A percentile compares a stretch with the other conserved stretches of the same genome.
phyloP scores from a whole-genome alignment of 2,797 vertebrate genomes.

The Paedocypris micromegethes region DNA sequence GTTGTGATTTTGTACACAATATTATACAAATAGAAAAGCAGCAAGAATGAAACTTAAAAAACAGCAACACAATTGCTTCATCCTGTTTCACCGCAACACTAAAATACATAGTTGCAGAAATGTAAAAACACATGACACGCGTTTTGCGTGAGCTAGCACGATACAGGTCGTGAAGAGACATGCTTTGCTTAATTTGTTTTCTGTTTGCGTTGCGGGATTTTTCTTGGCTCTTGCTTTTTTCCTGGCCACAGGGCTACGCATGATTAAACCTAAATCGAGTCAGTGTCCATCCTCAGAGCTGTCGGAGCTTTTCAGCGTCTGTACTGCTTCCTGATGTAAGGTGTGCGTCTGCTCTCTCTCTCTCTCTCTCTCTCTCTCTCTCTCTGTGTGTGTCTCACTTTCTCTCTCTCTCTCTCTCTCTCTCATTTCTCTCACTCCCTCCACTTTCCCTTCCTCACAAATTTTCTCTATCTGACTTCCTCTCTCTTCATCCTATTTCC shows the following conservation, averaged over 20 bases:
- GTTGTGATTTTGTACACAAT: too few relatives aligned
- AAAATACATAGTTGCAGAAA: not conserved
- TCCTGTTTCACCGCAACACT: not conserved
- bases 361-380: not conserved
- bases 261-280: slow-evolving; percentile 26
- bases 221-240: slow-evolving; percentile 5
- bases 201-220: not conserved
- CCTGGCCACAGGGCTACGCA: slow-evolving; percentile 14
- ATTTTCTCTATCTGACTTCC: too few relatives aligned
- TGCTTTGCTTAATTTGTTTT: not conserved
- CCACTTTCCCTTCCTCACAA: too few relatives aligned
- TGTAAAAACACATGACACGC: not conserved
- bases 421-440: too few relatives aligned
- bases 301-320: slow-evolving; percentile 29
- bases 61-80: too few relatives aligned
- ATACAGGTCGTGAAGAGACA: not conserved
- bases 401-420: slow-evolving; percentile 2
- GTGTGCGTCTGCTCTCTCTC: slow-evolving; percentile 2
- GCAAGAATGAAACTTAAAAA: too few relatives aligned
- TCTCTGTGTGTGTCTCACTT: slow-evolving; percentile 3
- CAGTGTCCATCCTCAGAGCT: slow-evolving; percentile 24
- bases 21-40: too few relatives aligned
- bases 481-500: too few relatives aligned
- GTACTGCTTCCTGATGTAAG: slow-evolving; percentile 7
- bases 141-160: not conserved